Conservation (phyloP, 1,140 invertebrate species). For the Galleria mellonella region DNA sequence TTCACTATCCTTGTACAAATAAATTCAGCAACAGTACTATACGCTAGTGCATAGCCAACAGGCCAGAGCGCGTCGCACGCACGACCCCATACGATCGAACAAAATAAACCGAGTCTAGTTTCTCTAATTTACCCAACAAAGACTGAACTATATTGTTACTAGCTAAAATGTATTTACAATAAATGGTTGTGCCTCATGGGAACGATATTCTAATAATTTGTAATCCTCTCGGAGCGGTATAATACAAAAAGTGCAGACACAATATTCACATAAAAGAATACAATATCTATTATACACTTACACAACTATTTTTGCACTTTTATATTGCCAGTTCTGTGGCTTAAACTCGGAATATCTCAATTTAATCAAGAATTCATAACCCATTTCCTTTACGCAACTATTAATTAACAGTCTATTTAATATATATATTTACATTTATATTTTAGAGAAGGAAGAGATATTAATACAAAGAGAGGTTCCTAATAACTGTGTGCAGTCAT, state of each 20-base stretch:
- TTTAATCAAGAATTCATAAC: conserved; percentile 70
- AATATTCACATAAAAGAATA: conserved; percentile 67
- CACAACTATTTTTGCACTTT: conserved; percentile 68
- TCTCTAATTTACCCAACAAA: conserved; percentile 43
- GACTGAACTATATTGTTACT: conserved; percentile 43
- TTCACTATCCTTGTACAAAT: neutral
- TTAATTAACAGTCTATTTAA: conserved; percentile 29
- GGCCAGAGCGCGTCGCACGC: conserved; percentile 12
- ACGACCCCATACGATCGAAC: conserved; percentile 22
- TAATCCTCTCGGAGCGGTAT: conserved; percentile 48
- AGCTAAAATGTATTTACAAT: conserved; percentile 68
- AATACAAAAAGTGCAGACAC: conserved; percentile 65
- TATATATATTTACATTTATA: conserved; percentile 54
- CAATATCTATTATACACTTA: conserved; percentile 63
- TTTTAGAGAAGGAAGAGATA: conserved; percentile 45
- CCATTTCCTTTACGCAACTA: conserved; percentile 45
- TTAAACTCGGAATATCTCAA: conserved; percentile 72
- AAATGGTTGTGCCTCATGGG: conserved; percentile 65
- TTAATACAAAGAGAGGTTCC: conserved; percentile 47
- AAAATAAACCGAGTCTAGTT: conserved; percentile 28
- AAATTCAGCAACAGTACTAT: neutral
- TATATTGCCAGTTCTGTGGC: conserved; percentile 62
- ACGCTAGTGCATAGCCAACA: too few species aligned
- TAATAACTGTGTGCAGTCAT: conserved; percentile 14
- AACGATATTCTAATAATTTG: conserved; percentile 52